Evolutionary conservation across 1,140 invertebrate species (phyloP).

Genomic region (Druon quercuslanigerum): DNA sequence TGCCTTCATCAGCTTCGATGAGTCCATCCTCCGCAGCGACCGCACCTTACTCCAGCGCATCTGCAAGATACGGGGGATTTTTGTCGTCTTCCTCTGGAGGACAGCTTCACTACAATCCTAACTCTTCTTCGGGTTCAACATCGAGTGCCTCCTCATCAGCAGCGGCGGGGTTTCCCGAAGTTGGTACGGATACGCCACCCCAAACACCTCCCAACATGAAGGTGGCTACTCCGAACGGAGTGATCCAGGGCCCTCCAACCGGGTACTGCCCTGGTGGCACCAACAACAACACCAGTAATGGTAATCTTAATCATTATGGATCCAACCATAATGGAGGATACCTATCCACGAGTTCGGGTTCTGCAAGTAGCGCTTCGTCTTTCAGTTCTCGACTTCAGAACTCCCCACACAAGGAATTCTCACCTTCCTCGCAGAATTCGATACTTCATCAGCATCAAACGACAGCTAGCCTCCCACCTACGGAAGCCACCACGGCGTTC

Average conservation of each 20-base stretch:
- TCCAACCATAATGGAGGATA: conserved; percentile 75
- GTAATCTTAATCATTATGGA: conserved; percentile 71
- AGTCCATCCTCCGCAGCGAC: conserved; percentile 73
- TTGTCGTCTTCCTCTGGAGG: conserved; percentile 71
- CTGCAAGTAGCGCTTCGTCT: conserved; percentile 73
- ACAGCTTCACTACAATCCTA: conserved; percentile 72
- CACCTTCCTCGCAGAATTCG: conserved; percentile 68
- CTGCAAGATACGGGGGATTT: conserved; percentile 72
- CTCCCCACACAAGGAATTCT: conserved; percentile 79
- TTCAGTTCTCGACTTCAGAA: conserved; percentile 75
- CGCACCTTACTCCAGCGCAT: conserved; percentile 70
- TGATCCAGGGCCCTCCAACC: conserved; percentile 78
- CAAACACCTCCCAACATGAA: conserved; percentile 95
- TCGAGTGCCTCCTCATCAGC: conserved; percentile 73
- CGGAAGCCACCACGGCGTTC: conserved; percentile 82
- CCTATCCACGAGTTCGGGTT: conserved; percentile 75
- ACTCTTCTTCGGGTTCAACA: conserved; percentile 70
- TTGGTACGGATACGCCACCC: conserved; percentile 92
- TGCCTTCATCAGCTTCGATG: conserved; percentile 73
- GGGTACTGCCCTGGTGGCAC: conserved; percentile 76
- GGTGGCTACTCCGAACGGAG: conserved; percentile 83
- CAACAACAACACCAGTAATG: conserved; percentile 60
- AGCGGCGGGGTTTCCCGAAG: conserved; percentile 87
- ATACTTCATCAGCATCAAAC: conserved; percentile 72
- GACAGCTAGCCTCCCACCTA: conserved; percentile 70